Conservation (phyloP, 2,113 vertebrate genomes). For the Otis tarda region DNA sequence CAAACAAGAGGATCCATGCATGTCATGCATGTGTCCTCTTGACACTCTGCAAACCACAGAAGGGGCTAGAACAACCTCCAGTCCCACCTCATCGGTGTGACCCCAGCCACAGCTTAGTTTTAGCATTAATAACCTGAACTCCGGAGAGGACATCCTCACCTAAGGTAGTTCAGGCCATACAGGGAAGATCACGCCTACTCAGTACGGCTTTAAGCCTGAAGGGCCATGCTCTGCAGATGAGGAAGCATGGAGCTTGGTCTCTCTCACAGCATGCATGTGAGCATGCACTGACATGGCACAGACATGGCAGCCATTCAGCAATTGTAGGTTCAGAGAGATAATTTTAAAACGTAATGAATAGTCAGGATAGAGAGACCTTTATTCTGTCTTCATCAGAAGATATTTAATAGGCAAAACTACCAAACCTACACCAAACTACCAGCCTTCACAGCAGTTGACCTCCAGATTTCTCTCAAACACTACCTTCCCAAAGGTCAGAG, state of each 20-base stretch:
- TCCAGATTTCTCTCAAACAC: background rate
- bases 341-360: background rate
- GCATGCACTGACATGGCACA: background rate
- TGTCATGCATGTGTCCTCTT: background rate
- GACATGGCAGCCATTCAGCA: background rate
- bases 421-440: background rate
- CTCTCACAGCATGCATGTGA: rapidly evolving
- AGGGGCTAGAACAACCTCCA: background rate
- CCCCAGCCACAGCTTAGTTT: background rate
- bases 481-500: background rate
- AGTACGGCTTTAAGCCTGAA: background rate
- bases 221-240: background rate
- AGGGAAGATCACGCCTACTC: rapidly evolving
- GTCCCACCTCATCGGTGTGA: background rate
- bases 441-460: background rate
- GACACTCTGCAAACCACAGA: background rate
- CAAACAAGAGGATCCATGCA: background rate
- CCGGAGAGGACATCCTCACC: background rate
- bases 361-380: background rate
- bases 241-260: background rate
- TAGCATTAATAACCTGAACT: background rate
- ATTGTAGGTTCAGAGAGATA: background rate
- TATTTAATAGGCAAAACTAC: background rate
- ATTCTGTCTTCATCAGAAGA: background rate
- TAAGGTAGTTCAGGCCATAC: background rate